Percentiles rank a stretch among this genome's conserved stretches.
These are phyloP conservation scores for Chiloscyllium punctatum DNA, from an alignment of 2,797 vertebrate species.

Conservation along the genomic window DNA sequence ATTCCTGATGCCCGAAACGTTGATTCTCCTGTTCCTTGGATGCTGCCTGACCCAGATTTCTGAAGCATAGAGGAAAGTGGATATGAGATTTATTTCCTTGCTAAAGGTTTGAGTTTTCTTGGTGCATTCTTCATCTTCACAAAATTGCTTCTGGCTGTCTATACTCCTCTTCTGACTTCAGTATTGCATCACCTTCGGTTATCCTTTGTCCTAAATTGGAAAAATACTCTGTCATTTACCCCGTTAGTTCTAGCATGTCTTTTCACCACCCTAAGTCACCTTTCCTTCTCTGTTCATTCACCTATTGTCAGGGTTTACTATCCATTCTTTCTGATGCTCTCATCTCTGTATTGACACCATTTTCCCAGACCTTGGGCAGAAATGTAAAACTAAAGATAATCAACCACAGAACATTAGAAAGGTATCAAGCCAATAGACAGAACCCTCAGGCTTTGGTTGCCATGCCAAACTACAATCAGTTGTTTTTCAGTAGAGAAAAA, in stretches of 20 bases:
- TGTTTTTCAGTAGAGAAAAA: neutral
- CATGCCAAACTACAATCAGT: neutral
- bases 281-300: neutral
- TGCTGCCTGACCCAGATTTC: too few species aligned
- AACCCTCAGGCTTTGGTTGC: neutral
- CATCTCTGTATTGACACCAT: neutral
- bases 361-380: neutral
- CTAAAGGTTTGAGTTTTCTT: too few species aligned
- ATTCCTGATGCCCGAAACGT: too few species aligned
- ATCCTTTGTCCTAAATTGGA: too few species aligned
- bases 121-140: too few species aligned
- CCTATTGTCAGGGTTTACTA: neutral
- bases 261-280: neutral
- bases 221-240: neutral
- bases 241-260: neutral
- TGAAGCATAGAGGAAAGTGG: too few species aligned
- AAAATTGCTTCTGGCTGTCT: too few species aligned
- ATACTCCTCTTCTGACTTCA: too few species aligned
- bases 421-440: neutral
- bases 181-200: too few species aligned
- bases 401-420: neutral
- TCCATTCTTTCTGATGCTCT: neutral
- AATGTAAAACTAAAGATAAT: neutral
- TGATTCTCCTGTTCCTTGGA: too few species aligned
- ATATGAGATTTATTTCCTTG: too few species aligned